Evolutionary conservation across 1,140 invertebrate genomes (phyloP).

Genomic region (Chymomyza costata): DNA sequence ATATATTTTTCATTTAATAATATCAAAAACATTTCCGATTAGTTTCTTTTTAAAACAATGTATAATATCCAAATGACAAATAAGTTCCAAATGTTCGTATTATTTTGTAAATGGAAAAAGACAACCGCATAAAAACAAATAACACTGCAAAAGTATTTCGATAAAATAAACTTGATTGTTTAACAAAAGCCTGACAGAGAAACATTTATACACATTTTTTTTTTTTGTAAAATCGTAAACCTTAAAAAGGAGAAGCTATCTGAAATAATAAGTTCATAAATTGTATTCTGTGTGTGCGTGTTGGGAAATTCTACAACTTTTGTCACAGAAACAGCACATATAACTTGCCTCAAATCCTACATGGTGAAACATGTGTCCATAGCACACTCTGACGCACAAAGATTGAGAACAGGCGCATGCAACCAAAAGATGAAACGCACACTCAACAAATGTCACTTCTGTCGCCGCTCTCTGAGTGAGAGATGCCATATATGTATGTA

Average conservation of each 20-base stretch:
- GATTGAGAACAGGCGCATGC: neutral
- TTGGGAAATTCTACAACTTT: conserved; percentile 3
- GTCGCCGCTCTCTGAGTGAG: too few species aligned
- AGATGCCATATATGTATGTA: conserved; percentile 10
- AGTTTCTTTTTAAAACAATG: too few species aligned
- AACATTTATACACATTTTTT: neutral
- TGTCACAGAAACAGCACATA: conserved; percentile 7
- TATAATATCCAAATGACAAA: too few species aligned
- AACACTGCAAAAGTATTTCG: neutral
- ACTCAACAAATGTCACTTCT: conserved; percentile 11
- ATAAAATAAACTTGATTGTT: neutral
- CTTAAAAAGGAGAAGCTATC: neutral
- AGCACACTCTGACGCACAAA: neutral
- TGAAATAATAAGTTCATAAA: conserved; percentile 10
- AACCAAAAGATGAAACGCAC: conserved; percentile 3
- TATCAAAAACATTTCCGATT: too few species aligned
- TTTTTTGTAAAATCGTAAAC: conserved; percentile 1
- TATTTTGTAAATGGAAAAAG: neutral
- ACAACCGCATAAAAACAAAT: too few species aligned
- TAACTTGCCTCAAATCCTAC: neutral
- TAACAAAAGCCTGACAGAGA: neutral
- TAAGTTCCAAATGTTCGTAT: conserved; percentile 27
- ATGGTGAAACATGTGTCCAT: too few species aligned
- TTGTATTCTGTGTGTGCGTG: conserved; percentile 1
- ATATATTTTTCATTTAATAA: too few species aligned